Base-by-base conservation (phyloP, 2,113 vertebrate genomes). In the Sander vitreus region DNA sequence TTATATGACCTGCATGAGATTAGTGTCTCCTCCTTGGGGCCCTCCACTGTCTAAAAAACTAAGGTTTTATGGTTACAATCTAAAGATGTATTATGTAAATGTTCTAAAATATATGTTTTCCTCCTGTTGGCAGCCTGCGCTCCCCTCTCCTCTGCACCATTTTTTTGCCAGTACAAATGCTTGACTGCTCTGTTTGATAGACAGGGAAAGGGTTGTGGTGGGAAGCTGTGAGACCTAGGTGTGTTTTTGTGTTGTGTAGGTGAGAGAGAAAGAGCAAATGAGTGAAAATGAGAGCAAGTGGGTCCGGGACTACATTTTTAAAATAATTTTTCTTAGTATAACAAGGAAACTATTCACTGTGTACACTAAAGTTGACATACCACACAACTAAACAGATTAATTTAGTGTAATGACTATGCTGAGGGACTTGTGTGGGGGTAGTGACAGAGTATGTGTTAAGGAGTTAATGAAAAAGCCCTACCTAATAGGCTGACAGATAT, bases 391-490 rank as follows among this genome's bases (percentile, higher is more conserved):
- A 70, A 74, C 14, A 78, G 18, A 78, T 74, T 36, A 11, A 80
- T 68, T 64, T 45, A 45, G 47, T 65, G n/a, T 73, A 66, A 72
- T 71, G 33, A 78, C 14, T 59, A 21, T 73, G 39, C 48, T 33
- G 48, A 43, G 36, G 33, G 43, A 50, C 2, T 4, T 21, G 36
- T 53, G 51, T 30, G 51, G 12, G 27, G 57, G 54, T 18, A 43
- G 60, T 55, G 68, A 63, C 55, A n/a, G 15, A 51, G 58, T 55
- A 51, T 71, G 66, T 66, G 50, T 36, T 73, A 12, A 63, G 12
- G 33, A 71, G 53, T 63, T 64, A 53, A 88, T 85, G 57, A 65
- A 82, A 65, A 60, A 71, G 18, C 65, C 36, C 36, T 11, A 55
- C n/a, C 50, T 66, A 81, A 78, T 64, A 53, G 58, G 19, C 39